Evolutionary conservation across 2,888 invertebrate species (phyloP).

Genomic region (Amphipyra berbera): DNA sequence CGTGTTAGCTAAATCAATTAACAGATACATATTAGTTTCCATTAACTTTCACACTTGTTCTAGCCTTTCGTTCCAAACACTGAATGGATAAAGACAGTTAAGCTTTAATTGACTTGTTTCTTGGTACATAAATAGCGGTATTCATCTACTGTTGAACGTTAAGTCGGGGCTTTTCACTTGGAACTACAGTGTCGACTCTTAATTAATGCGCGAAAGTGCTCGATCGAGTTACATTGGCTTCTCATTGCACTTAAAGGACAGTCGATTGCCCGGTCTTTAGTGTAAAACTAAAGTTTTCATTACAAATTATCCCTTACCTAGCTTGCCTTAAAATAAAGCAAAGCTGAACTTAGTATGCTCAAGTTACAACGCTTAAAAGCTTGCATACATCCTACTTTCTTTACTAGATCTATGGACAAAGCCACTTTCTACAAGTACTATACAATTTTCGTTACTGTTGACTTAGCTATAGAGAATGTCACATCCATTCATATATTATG

Average conservation of each 20-base stretch:
- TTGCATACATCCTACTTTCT: constrained; percentile 5
- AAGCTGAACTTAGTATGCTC: background rate
- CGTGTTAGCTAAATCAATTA: constrained; percentile 9
- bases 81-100: background rate
- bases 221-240: constrained; percentile 12
- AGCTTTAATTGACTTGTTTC: background rate
- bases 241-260: constrained; percentile 6
- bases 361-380: constrained; percentile 3
- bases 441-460: background rate
- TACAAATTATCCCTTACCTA: background rate
- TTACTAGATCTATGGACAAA: background rate
- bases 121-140: background rate
- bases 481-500: background rate
- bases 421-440: constrained; percentile 14
- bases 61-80: background rate
- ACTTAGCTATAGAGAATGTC: background rate
- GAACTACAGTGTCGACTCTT: constrained; percentile 10
- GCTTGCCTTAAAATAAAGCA: background rate
- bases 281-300: background rate
- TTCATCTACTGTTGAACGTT: constrained; percentile 4
- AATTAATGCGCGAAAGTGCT: constrained; percentile 31
- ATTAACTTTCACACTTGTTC: background rate
- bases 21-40: constrained; percentile 2
- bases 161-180: constrained; percentile 11
- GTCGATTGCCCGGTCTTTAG: background rate